Evolutionary conservation across 2,113 vertebrate species (phyloP).

Genomic region (zebrafish (Danio rerio)): DNA sequence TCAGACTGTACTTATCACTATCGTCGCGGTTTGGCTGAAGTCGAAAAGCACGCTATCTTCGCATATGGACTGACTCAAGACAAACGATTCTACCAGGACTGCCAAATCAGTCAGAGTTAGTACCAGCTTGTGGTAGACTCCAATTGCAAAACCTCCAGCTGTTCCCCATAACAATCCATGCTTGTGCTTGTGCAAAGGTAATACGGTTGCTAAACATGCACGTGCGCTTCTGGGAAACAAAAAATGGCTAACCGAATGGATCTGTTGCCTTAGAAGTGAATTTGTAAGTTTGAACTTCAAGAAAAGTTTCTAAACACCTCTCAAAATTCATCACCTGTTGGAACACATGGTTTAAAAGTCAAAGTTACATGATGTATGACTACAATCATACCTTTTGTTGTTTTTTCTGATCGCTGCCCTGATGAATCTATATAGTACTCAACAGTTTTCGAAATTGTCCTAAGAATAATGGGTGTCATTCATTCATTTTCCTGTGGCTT

Average conservation of each 20-base stretch:
- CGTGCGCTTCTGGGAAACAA: neutral
- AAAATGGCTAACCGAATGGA: neutral
- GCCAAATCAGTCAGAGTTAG: constrained; percentile 51
- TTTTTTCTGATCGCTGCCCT: no score
- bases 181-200: constrained; percentile 36
- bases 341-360: no score
- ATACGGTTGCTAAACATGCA: neutral
- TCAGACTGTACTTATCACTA: constrained; percentile 29
- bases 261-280: no score
- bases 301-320: no score
- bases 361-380: no score
- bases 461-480: no score
- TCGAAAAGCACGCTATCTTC: constrained; percentile 44
- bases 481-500: no score
- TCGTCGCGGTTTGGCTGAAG: constrained; percentile 44
- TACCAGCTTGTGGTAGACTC: constrained; percentile 58
- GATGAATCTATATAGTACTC: no score
- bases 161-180: constrained; percentile 47
- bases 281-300: no score
- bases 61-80: constrained; percentile 57
- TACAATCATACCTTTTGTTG: no score
- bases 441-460: no score
- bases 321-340: no score
- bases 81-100: constrained; percentile 45
- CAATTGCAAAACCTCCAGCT: constrained; percentile 58